Percentiles rank a stretch among this genome's conserved stretches.
Evolutionary conservation across 2,797 vertebrate genomes (phyloP).

Genomic region (Hephaestus fuliginosus): DNA sequence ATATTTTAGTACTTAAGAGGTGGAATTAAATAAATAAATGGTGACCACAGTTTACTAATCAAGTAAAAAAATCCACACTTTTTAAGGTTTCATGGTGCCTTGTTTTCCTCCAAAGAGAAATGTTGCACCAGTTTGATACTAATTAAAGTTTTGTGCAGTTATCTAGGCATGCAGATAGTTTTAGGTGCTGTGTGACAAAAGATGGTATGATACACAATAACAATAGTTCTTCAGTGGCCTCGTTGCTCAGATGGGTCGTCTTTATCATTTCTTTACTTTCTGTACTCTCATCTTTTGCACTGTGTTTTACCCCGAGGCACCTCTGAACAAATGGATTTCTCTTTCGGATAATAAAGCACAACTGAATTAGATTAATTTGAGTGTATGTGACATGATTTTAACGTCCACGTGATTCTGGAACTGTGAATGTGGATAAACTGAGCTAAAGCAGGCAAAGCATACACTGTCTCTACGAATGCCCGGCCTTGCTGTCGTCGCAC

Average conservation of each 20-base stretch:
- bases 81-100: not conserved
- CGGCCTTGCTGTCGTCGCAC: not conserved
- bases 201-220: not conserved
- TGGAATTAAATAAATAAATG: not conserved
- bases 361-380: no score
- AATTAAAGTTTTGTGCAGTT: not conserved
- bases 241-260: not conserved
- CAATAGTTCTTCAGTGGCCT: not conserved
- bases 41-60: not conserved
- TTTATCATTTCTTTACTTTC: not conserved
- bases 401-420: not conserved
- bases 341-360: not conserved
- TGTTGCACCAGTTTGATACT: not conserved
- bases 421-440: not conserved
- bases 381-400: not conserved
- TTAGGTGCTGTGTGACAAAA: not conserved
- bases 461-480: not conserved
- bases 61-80: not conserved
- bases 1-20: no score
- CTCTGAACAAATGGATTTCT: not conserved
- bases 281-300: not conserved
- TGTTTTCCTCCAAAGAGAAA: not conserved
- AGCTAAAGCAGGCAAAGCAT: conserved; percentile 4
- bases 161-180: no score
- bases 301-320: not conserved